Evolutionary conservation across 2,797 vertebrate species (phyloP), one percentile per base, ranked within the genome.

Genomic region (Ambastaia sidthimunki): DNA sequence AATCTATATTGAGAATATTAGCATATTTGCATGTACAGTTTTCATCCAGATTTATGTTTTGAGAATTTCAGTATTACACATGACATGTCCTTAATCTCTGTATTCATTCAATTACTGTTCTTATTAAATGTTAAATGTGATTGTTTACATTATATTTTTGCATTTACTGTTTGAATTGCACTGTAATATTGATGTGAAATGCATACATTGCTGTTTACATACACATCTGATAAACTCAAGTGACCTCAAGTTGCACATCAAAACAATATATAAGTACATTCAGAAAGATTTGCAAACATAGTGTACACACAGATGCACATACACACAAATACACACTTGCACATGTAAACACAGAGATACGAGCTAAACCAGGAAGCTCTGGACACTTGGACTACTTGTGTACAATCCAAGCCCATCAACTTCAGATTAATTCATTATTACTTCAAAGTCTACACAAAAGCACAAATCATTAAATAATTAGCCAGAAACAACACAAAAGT

Each of bases 21-120:
- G 37, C n/a, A 19, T 76, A 65, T 70, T 28, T 77, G 28, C 68
- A 78, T 78, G 76, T 80, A 82, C 72, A 82, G 77, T 80, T 62
- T n/a, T 2, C 69, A 52, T 52, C 16, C 44, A 55, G 7, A 68
- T 34, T n/a, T 44, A 44, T 44, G 41, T 10, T 57, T 1, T 41
- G 5, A 75, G 10, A 71, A 10, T 7, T 68, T 66, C 4, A 68
- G 19, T 62, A 44, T 71, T 31, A 62, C 47, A 48, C 41, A 50
- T 34, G 25, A 68, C 41, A 44, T 34, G 57, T 67, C 34, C 34
- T 44, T 44, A 44, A 44, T 44, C 41, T 0, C 6, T 66, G 60
- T 44, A 25, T 55, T 57, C 5, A 28, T 19, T 67, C 3, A 55
- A 11, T 41, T 19, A 41, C 74, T 75, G 34, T 31, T 37, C 18